Evolutionary conservation across 1,140 invertebrate species (phyloP), one percentile per base, ranked within the genome.

Genomic region (Araneus ventricosus): DNA sequence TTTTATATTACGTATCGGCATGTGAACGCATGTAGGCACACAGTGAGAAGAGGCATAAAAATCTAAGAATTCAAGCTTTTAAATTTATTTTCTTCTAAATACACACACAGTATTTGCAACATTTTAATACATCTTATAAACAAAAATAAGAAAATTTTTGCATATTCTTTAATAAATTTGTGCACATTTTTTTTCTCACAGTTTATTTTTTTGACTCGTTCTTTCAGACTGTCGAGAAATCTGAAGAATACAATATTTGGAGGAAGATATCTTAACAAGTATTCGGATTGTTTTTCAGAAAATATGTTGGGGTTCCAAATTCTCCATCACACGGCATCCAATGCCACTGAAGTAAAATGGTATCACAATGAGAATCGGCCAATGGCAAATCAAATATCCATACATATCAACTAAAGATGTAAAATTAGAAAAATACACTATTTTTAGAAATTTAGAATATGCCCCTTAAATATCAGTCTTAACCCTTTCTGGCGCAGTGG

Each of bases 31-130:
- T n/a, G n/a, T n/a, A n/a, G n/a, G 7, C 17, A 34, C 6, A 20
- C 27, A 82, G 27, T 17, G 24, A 30, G 45, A 45, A 45, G 3
- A 27, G n/a, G 14, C 41, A 80, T 6, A 39, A n/a, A n/a, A 52
- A n/a, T 45, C 80, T 45, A 82, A 45, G 41, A 82, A 87, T 34
- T 87, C 22, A 37, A 87, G 85, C 85, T 87, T 87, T 87, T 87
- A 90, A 52, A 45, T 90, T 90, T 79, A 79, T 90, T 90, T 90
- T 37, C 39, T 90, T 90, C 88, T 90, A 90, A 90, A 90, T 79
- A 88, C 87, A 70, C 75, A 90, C 88, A 90, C 39, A 90, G 59
- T 79, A 90, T 90, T 75, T 79, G 75, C 88, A 90, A 79, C 75
- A 79, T 79, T 90, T 79, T 70, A 90, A 90, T 90, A 90, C 85